These are phyloP conservation scores for Notolabrus celidotus DNA, from an alignment of 2,797 vertebrate species.

Conservation along the genomic window DNA sequence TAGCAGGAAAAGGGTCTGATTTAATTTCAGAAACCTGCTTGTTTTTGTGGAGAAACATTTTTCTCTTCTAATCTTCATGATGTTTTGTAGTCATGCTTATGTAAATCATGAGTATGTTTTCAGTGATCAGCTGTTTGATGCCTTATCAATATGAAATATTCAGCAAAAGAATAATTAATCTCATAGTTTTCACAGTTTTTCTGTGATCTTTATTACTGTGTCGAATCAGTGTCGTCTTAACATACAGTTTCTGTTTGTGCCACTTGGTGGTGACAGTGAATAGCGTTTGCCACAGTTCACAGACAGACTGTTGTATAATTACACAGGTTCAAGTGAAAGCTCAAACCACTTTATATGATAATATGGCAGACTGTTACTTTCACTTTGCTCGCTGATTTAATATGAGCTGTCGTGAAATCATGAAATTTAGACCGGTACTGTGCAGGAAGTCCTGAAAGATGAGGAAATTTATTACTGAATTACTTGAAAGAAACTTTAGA, in stretches of 20 bases:
- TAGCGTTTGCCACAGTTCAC: constrained; percentile 5
- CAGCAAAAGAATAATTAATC: too few species aligned
- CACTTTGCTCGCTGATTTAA: neutral
- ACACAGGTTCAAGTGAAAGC: constrained; percentile 2
- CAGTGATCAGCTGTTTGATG: too few species aligned
- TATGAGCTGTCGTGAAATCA: neutral
- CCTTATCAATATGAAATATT: too few species aligned
- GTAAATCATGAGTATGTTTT: too few species aligned
- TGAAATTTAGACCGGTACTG: neutral
- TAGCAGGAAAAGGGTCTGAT: too few species aligned
- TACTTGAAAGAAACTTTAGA: neutral
- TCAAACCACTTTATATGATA: neutral
- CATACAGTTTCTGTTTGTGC: constrained; percentile 52
- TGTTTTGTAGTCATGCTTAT: too few species aligned
- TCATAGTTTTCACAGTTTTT: too few species aligned
- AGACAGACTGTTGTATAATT: neutral
- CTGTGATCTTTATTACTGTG: too few species aligned
- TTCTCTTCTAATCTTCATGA: too few species aligned
- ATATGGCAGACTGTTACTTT: neutral
- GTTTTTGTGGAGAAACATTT: too few species aligned
- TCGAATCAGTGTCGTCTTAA: too few species aligned
- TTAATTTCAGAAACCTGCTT: too few species aligned
- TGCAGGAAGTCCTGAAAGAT: neutral
- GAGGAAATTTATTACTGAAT: neutral
- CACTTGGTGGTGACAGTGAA: constrained; percentile 71